phyloP scores from a whole-genome alignment of 2,797 vertebrate species.

The Schizopygopsis malacanthus region DNA sequence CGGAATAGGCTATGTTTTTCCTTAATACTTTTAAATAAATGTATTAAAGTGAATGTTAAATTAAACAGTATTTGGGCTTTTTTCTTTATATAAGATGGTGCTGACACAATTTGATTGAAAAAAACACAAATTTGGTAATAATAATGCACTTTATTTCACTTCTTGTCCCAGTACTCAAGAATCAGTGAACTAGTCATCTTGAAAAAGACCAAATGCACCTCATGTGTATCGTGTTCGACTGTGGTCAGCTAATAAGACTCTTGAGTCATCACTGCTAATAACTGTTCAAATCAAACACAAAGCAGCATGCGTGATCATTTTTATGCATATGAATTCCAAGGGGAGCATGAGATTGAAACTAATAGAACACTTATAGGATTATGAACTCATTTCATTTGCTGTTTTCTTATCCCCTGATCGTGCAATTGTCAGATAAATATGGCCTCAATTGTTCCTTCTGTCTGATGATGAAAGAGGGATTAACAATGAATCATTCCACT shows the following conservation, averaged over 20 bases:
- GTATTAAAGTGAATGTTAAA: background rate
- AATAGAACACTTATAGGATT: slow-evolving; percentile 45
- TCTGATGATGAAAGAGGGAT: slow-evolving; percentile 12
- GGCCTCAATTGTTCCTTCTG: slow-evolving; percentile 12
- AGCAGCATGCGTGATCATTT: slow-evolving; percentile 1
- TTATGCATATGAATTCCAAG: slow-evolving; percentile 20
- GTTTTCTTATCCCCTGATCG: slow-evolving; percentile 2
- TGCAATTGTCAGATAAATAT: slow-evolving; percentile 31
- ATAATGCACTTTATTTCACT: background rate
- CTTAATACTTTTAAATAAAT: too few relatives aligned
- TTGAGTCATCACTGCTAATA: background rate
- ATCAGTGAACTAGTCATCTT: background rate
- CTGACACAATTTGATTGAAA: background rate
- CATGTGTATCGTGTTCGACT: background rate
- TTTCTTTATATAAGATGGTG: background rate
- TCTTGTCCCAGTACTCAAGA: background rate
- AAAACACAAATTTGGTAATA: background rate
- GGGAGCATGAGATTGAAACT: slow-evolving; percentile 29
- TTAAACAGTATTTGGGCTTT: background rate
- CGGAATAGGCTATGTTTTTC: background rate
- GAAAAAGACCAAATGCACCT: background rate
- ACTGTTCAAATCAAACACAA: slow-evolving; percentile 27
- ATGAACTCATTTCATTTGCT: slow-evolving; percentile 34
- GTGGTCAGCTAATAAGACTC: background rate
- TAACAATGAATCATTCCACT: slow-evolving; percentile 24